Evolutionary conservation across 2,113 vertebrate genomes (phyloP).

Genomic region (Alces alces): DNA sequence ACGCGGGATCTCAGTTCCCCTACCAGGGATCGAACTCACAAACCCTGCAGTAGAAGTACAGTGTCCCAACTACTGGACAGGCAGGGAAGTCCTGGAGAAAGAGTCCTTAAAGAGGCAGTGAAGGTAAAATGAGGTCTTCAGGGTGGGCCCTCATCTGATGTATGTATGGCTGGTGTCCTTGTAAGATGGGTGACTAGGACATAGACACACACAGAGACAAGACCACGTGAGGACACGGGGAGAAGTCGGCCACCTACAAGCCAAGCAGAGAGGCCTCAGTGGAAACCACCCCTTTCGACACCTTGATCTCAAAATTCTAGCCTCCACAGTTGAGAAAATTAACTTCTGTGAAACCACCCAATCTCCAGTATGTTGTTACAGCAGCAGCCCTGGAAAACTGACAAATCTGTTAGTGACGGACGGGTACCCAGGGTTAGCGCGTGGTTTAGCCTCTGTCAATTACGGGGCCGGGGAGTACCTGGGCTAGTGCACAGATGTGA

Average conservation of each 20-base stretch:
- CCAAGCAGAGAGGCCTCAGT: neutral
- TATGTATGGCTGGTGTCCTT: neutral
- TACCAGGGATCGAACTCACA: neutral
- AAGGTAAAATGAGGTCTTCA: neutral
- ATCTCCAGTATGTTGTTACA: rapidly evolving
- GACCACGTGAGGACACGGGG: neutral
- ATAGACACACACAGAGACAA: neutral
- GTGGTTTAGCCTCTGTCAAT: neutral
- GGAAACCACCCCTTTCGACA: neutral
- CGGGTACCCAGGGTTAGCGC: rapidly evolving
- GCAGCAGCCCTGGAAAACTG: too few species aligned
- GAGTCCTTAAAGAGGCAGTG: neutral
- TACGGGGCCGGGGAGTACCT: too few species aligned
- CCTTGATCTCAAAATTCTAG: neutral
- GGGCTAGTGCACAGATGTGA: neutral
- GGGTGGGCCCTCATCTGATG: neutral
- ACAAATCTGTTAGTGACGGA: rapidly evolving
- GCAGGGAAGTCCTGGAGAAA: neutral
- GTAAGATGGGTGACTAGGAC: neutral
- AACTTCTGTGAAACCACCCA: neutral
- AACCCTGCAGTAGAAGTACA: neutral
- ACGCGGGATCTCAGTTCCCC: neutral
- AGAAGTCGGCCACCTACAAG: neutral
- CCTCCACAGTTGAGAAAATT: neutral
- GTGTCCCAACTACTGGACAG: neutral